Conservation (phyloP, 2,113 vertebrate genomes). For the Pachyramphus minor region DNA sequence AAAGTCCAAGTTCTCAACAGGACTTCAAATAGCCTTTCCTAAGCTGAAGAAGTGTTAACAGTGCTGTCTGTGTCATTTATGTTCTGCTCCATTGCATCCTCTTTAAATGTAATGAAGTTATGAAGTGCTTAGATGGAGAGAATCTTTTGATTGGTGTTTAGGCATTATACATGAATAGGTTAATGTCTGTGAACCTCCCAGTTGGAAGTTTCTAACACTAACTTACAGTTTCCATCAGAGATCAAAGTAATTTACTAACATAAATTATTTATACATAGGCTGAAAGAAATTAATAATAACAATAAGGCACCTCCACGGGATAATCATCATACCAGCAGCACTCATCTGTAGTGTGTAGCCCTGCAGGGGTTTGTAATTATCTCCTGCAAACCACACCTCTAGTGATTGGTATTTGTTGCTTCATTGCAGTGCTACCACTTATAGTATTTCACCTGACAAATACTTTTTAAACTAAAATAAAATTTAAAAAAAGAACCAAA, state of each 20-base stretch:
- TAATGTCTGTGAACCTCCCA: constrained; percentile 70
- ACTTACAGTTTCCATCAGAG: constrained; percentile 68
- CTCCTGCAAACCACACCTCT: constrained; percentile 51
- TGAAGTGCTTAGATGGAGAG: constrained; percentile 59
- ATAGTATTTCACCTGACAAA: not conserved
- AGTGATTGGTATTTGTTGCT: constrained; percentile 43
- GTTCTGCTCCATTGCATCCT: constrained; percentile 51
- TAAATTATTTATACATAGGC: constrained; percentile 72
- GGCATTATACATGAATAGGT: constrained; percentile 57
- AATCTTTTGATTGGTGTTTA: constrained; percentile 62
- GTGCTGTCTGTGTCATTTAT: constrained; percentile 39
- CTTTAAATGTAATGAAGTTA: constrained; percentile 45
- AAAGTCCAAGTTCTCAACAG: not conserved
- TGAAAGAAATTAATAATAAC: constrained; percentile 69
- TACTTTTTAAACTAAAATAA: not conserved
- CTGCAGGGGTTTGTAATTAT: constrained; percentile 69
- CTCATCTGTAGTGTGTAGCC: constrained; percentile 49
- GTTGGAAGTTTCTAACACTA: constrained; percentile 69
- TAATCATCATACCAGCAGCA: constrained; percentile 71
- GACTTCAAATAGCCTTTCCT: not conserved
- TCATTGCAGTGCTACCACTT: not conserved
- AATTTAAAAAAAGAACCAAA: not conserved
- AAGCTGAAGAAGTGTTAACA: constrained; percentile 12
- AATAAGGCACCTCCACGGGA: constrained; percentile 68
- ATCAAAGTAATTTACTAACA: constrained; percentile 75